Percentiles rank a stretch among this genome's conserved stretches.
These are phyloP conservation scores for Empidonax traillii DNA, from an alignment of 2,113 vertebrate genomes.

Conservation along the genomic window DNA sequence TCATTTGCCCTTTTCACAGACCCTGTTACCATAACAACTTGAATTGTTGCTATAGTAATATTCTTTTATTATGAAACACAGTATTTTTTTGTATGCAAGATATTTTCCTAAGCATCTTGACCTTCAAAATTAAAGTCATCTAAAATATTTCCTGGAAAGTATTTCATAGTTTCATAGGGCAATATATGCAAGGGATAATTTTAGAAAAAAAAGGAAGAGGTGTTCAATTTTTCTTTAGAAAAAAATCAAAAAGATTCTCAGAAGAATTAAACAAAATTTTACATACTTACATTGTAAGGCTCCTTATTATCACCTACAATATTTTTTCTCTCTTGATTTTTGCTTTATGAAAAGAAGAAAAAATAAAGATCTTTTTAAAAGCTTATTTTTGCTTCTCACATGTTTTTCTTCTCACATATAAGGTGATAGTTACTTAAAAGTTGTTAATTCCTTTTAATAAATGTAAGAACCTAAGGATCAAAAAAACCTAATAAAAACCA, in stretches of 20 bases:
- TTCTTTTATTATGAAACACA: not conserved
- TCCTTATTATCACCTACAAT: not conserved
- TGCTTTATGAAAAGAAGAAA: not conserved
- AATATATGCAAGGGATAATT: not conserved
- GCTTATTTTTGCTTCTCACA: not conserved
- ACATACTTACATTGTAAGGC: not conserved
- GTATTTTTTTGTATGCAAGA: not conserved
- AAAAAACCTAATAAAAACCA: not conserved
- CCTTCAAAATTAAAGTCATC: not conserved
- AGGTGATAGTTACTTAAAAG: not conserved
- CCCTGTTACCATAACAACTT: slow-evolving; percentile 41
- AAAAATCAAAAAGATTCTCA: not conserved
- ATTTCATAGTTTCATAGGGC: not conserved
- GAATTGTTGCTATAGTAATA: not conserved
- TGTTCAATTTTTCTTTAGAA: not conserved
- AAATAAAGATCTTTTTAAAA: not conserved
- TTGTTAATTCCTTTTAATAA: not conserved
- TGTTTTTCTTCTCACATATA: not conserved
- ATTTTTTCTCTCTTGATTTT: not conserved
- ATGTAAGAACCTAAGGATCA: not conserved
- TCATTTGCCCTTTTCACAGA: not conserved
- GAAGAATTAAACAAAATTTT: not conserved
- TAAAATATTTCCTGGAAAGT: not conserved
- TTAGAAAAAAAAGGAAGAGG: not conserved
- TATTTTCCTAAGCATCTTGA: not conserved